Percentiles rank a stretch among this genome's conserved stretches.
Evolutionary conservation across 2,888 invertebrate species (phyloP).

Genomic region (Drosophila yooni): DNA sequence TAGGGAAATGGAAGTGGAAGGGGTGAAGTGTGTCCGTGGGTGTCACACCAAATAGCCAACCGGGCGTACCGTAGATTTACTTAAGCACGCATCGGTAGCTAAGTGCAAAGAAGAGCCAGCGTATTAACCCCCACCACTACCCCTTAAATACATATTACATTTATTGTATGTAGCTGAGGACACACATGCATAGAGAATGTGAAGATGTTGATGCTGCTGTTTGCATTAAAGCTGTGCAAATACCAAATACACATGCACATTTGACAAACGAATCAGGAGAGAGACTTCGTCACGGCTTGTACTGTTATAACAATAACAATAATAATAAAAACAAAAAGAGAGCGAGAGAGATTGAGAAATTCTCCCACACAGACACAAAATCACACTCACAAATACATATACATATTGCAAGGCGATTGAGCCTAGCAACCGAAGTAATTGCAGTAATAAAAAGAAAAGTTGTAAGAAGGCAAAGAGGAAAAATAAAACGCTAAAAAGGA

Average conservation of each 20-base stretch:
- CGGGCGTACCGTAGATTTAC: constrained; percentile 51
- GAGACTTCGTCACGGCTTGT: constrained; percentile 24
- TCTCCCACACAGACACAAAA: background rate
- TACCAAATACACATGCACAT: constrained; percentile 36
- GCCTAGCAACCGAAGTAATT: constrained; percentile 51
- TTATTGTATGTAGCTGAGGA: constrained; percentile 18
- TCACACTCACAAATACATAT: background rate
- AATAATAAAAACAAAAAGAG: constrained; percentile 5
- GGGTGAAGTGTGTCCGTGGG: background rate
- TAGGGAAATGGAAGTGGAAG: background rate
- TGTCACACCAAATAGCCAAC: constrained; percentile 34
- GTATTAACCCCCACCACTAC: background rate
- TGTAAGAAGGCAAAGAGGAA: constrained; percentile 41
- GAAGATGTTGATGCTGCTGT: constrained; percentile 55
- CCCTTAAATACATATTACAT: background rate
- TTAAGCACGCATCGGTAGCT: constrained; percentile 59
- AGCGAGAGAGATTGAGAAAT: constrained; percentile 12
- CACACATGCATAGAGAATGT: constrained; percentile 26
- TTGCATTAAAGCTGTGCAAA: constrained; percentile 55
- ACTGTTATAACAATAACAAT: constrained; percentile 32
- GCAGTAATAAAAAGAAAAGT: constrained; percentile 63
- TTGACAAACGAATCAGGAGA: constrained; percentile 54
- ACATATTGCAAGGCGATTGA: constrained; percentile 32
- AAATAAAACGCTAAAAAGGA: constrained; percentile 8
- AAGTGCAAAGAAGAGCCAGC: constrained; percentile 21